Base-by-base conservation (phyloP, 2,113 vertebrate genomes). In the Meriones unguiculatus region DNA sequence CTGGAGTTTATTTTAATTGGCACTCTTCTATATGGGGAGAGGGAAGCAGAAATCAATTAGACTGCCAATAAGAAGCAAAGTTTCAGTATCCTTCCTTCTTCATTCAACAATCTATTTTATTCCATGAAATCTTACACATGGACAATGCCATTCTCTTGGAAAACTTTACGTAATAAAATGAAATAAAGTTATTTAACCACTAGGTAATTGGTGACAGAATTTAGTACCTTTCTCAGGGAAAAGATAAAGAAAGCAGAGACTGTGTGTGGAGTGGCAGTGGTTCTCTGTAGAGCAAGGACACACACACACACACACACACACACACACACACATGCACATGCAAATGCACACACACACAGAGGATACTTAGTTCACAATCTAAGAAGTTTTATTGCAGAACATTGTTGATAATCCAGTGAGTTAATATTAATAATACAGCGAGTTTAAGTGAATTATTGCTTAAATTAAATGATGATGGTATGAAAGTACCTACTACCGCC, bases 1-100 rank as follows among this genome's bases (percentile, higher is more conserved):
- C 90, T 96, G 72, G 41, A 76, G 69, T 90, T 94, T 94, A 54
- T 96, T 96, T 97, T 96, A 95, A 97, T 96, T 96, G 95, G 91
- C 85, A 88, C 80, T 87, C 93, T 95, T 59, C 57, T 93, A 62
- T 77, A 80, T 94, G 1, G 28, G 18, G 24, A 10, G 41, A 17
- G 15, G 35, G 46, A 46, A 10, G 76, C 41, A 81, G 73, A 93
- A 93, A 81, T 97, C 80, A 96, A 90, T 93, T 90, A 94, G 28
- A 94, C 50, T 94, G 94, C 93, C 96, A 95, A 95, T 88, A 59
- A 92, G 46, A 96, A 89, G 14, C 22, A 77, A 90, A 65, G 7
- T 46, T 90, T 85, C 86, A 65, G 50, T 73, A 30, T 62, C 86
- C 64, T 90, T 73, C 38, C 32, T 82, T 85, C 3, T 95, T 73